Evolutionary conservation across 2,888 invertebrate genomes (phyloP).

Genomic region (Hirtodrosophila confusa): DNA sequence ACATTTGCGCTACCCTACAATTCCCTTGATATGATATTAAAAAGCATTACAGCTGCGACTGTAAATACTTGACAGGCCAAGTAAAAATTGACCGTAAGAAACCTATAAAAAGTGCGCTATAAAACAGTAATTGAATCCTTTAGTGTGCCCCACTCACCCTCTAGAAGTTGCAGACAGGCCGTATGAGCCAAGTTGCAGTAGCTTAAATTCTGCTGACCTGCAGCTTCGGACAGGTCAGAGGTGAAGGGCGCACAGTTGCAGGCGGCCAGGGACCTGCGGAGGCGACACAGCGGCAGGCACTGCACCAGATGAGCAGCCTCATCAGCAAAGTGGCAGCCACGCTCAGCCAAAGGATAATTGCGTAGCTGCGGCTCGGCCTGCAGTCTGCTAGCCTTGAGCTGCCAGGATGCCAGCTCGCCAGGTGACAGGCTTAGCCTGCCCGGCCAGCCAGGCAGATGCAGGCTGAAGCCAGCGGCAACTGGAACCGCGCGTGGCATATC

Average conservation of each 20-base stretch:
- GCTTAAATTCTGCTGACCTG: conserved; percentile 15
- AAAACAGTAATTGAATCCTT: background rate
- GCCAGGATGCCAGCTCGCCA: conserved; percentile 50
- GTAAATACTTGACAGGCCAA: background rate
- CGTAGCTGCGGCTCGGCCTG: conserved; percentile 49
- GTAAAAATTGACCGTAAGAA: conserved; percentile 1
- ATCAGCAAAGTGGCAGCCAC: conserved; percentile 72
- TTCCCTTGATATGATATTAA: background rate
- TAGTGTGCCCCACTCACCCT: conserved; percentile 51
- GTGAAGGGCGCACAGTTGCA: conserved; percentile 75
- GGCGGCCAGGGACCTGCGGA: conserved; percentile 48
- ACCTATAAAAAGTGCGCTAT: conserved; percentile 9
- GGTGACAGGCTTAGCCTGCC: conserved; percentile 57
- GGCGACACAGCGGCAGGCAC: conserved; percentile 70
- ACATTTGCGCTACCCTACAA: no score
- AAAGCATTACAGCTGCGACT: background rate
- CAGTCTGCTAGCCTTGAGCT: conserved; percentile 48
- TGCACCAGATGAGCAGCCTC: conserved; percentile 60
- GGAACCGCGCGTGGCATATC: conserved; percentile 37
- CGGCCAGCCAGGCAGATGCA: conserved; percentile 66
- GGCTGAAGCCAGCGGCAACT: conserved; percentile 48
- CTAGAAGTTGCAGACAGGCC: conserved; percentile 67
- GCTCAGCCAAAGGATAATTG: conserved; percentile 47
- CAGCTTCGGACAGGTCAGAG: conserved; percentile 12
- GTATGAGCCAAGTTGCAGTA: conserved; percentile 70